phyloP scores from a whole-genome alignment of 1,140 invertebrate species.

The Wasmannia auropunctata region DNA sequence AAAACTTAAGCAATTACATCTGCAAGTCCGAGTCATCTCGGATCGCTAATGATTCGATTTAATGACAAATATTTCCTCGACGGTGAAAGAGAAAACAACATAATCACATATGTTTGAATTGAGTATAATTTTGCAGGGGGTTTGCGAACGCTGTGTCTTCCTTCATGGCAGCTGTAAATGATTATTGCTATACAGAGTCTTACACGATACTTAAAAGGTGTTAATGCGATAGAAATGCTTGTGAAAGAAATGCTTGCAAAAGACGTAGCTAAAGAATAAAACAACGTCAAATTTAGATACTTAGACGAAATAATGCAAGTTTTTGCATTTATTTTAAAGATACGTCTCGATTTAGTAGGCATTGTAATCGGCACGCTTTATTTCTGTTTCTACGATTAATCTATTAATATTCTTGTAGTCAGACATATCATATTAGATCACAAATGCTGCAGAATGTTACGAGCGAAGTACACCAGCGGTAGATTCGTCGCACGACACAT shows the following conservation, averaged over 20 bases:
- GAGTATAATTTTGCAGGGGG: not conserved
- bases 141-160: not conserved
- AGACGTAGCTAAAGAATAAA: not conserved
- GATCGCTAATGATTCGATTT: not conserved
- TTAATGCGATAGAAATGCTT: constrained; percentile 8
- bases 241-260: not conserved
- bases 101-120: not conserved
- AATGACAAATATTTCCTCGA: not conserved
- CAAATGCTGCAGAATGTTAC: not conserved
- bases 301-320: not conserved
- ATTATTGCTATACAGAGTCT: constrained; percentile 3
- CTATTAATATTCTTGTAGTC: not conserved
- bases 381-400: not conserved
- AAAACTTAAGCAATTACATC: not conserved
- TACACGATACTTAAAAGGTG: not conserved
- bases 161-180: constrained; percentile 18
- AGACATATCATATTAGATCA: not conserved
- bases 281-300: not conserved
- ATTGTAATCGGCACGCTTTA: not conserved
- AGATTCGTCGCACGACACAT: not conserved
- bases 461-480: not conserved
- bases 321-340: not conserved
- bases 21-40: not conserved
- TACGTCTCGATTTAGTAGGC: not conserved
- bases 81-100: not conserved